Evolutionary conservation across 2,888 invertebrate genomes (phyloP).

Genomic region (Erebia ligea): DNA sequence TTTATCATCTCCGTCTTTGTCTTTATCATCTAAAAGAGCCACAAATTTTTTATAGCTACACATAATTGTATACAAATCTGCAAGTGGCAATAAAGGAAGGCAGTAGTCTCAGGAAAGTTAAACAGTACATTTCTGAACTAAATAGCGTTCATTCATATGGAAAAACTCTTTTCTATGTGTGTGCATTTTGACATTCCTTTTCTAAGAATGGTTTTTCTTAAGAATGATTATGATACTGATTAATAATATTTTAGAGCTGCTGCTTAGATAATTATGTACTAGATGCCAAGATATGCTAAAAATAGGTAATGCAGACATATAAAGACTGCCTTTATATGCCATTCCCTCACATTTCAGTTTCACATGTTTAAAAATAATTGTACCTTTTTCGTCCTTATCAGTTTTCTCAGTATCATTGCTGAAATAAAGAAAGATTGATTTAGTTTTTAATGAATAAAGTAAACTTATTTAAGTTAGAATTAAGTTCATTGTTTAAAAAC

Average conservation of each 20-base stretch:
- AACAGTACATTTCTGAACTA: too few species aligned
- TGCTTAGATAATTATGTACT: too few species aligned
- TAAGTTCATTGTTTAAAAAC: not conserved
- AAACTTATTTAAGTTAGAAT: not conserved
- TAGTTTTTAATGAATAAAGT: slow-evolving; percentile 40
- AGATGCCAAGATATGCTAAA: too few species aligned
- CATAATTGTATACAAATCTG: not conserved
- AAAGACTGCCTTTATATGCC: too few species aligned
- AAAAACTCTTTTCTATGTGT: too few species aligned
- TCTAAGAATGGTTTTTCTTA: too few species aligned
- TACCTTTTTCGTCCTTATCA: slow-evolving; percentile 73
- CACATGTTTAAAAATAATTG: not conserved
- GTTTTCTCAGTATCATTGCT: slow-evolving; percentile 70
- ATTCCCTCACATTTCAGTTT: too few species aligned
- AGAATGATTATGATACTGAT: too few species aligned
- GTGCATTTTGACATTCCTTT: too few species aligned
- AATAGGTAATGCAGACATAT: too few species aligned
- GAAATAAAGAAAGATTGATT: slow-evolving; percentile 58
- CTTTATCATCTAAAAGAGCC: slow-evolving; percentile 67
- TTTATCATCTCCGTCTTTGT: slow-evolving; percentile 80
- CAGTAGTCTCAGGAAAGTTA: not conserved
- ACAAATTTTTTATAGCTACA: not conserved
- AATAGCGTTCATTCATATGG: too few species aligned
- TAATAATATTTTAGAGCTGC: not conserved
- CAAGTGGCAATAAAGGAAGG: not conserved